Evolutionary conservation across 2,888 invertebrate genomes (phyloP).

Genomic region (Cylloceria caligata): DNA sequence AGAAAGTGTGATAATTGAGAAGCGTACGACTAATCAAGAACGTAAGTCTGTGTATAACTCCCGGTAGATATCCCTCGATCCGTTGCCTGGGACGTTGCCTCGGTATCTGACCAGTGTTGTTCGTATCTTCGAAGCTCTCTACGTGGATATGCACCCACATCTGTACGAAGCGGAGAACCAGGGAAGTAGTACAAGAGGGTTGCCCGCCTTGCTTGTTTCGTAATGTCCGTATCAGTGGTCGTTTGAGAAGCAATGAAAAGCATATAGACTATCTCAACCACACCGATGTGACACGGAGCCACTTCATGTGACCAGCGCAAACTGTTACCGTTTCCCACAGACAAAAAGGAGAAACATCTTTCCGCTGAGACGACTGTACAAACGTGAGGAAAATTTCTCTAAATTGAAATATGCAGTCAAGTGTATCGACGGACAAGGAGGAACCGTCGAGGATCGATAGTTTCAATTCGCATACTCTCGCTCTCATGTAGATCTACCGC

Average conservation of each 20-base stretch:
- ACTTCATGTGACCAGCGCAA: background rate
- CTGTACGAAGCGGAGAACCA: background rate
- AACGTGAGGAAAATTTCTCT: constrained; percentile 8
- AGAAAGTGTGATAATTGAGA: too few species aligned
- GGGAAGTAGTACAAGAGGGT: background rate
- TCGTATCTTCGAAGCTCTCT: too few species aligned
- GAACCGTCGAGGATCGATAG: constrained; percentile 12
- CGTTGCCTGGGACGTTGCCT: background rate
- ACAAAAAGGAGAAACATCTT: constrained; percentile 1
- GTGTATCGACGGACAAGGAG: constrained; percentile 5
- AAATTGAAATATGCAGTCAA: constrained; percentile 4
- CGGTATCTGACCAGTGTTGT: too few species aligned
- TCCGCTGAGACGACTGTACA: background rate
- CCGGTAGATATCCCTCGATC: background rate
- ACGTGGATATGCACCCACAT: too few species aligned
- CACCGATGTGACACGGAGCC: background rate
- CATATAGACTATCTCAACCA: background rate
- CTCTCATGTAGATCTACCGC: background rate
- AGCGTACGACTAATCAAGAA: background rate
- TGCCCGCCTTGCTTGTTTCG: constrained; percentile 4
- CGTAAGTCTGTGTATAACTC: background rate
- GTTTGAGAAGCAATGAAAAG: background rate
- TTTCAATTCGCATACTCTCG: constrained; percentile 17
- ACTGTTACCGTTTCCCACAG: constrained; percentile 9
- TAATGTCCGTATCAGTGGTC: constrained; percentile 6